Conservation (phyloP, 2,888 invertebrate genomes). For the Julus scandinavius region DNA sequence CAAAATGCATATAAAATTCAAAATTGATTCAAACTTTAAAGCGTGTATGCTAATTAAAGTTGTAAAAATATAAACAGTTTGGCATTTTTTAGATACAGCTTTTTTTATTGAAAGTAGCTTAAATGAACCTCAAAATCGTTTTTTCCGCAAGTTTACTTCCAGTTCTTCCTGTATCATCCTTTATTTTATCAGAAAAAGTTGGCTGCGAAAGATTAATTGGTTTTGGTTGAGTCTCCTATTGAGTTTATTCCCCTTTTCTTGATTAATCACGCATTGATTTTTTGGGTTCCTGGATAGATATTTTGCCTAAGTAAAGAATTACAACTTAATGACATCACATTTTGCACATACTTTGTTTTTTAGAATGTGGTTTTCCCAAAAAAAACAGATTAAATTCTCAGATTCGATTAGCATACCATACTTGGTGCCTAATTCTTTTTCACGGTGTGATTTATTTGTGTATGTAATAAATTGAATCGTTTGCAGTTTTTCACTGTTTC, state of each 20-base stretch:
- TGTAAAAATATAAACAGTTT: background rate
- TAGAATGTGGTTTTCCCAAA: background rate
- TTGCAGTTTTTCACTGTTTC: too few relatives aligned
- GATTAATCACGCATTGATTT: background rate
- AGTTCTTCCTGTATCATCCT: background rate
- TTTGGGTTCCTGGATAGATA: background rate
- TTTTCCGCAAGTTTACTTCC: background rate
- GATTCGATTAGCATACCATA: background rate
- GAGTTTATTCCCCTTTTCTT: conserved; percentile 22
- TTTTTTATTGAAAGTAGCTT: background rate
- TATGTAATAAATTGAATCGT: too few relatives aligned
- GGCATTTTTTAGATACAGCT: background rate
- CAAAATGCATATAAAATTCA: background rate
- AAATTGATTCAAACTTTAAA: background rate
- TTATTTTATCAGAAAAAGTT: background rate
- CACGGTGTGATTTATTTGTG: too few relatives aligned
- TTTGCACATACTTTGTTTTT: background rate
- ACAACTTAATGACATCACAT: background rate
- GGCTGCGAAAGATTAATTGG: background rate
- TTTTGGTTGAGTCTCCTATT: background rate
- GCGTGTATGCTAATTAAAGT: background rate
- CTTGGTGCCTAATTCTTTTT: background rate
- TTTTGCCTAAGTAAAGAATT: background rate
- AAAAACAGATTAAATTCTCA: background rate
- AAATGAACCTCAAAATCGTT: background rate